Base-by-base conservation (phyloP, 2,113 vertebrate genomes). In the Piaya cayana region DNA sequence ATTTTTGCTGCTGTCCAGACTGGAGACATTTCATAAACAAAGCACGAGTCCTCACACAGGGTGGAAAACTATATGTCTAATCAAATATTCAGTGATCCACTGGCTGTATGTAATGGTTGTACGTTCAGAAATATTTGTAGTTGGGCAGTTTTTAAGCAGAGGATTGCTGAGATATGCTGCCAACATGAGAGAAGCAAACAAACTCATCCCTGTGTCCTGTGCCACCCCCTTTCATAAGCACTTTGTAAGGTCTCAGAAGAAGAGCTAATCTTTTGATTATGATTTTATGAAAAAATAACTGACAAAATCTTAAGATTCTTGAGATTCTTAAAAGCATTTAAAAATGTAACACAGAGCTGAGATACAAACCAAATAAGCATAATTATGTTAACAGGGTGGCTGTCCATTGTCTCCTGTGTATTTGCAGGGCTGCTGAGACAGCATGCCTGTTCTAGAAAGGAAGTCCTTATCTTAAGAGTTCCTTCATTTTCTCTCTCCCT, bases 1-100 rank as follows among this genome's bases (percentile, higher is more conserved):
- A 74, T 78, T 92, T 97, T 85, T 91, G 94, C 67, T 95, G 89
- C 90, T 94, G 68, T 95, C 88, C 94, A 95, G 75, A 86, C 79
- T 86, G 88, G 64, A 96, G 88, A 96, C 94, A 83, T 26, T 90
- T 87, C 42, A 93, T 85, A 94, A 96, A 88, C 83, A 94, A 92
- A 93, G 77, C 43, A 32, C 8, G 43, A 92, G 75, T 68, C 64
- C 52, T 93, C 87, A 86, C 50, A 86, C 4, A 86, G 56, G 32
- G 69, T 36, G 45, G 71, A 83, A 96, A 94, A 88, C 36, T n/a
- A 16, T 22, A 77, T 60, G 64, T 81, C 72, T 93, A 86, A 91
- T 56, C 15, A 94, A 88, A 87, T 49, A 91, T 11, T 72, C 53
- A 74, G 76, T 47, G 76, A 90, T 74, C 59, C 27, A 18, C 6